Evolutionary conservation across 2,888 invertebrate species (phyloP), one percentile per base, ranked within the genome.

Genomic region (Anoncus sp.): DNA sequence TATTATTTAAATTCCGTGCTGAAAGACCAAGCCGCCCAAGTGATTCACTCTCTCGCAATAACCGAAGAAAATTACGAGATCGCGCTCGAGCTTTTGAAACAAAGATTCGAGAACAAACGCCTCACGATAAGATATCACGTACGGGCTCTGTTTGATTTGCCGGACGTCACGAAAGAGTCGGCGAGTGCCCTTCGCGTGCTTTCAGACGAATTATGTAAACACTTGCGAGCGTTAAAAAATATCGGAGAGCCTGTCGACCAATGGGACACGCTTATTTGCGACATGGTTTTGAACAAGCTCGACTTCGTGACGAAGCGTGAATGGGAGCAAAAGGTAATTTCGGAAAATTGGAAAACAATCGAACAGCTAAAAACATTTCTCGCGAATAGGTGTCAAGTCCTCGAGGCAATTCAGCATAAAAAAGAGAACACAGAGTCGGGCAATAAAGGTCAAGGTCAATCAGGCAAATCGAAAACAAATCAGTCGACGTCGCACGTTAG

Each of bases 1-100:
- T 59, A 66, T 31, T 77, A 79, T 51, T 72, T 81, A 20, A 47
- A 74, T 6, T 59, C 79, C 1, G 66, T 53, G 6, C 45, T 81
- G 1, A 63, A 67, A 20, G 77, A 16, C 1, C 40, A 59, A 10
- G 81, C 77, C 3, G 71, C 60, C 1, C 47, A 69, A 9, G 65
- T 81, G 1, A 77, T 79, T 31, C 20, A 55, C 1, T 73, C 70
- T 12, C 45, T 78, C 3, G 55, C 16, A 7, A 40, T 55, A 0
- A 73, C 78, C 6, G 75, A 27, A 2, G 66, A 66, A 14, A 81
- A 78, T 51, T 74, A 81, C 22, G 12, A n/a, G 24, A 57, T 51
- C 1, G 76, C 31, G 65, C 5, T 38, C 78, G 5, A 78, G 76
- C 31, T 70, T 9, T 38, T 80, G 5, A 78, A 71, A 18, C 31